phyloP scores from a whole-genome alignment of 2,888 invertebrate genomes.

The Amblyteles armatorius region DNA sequence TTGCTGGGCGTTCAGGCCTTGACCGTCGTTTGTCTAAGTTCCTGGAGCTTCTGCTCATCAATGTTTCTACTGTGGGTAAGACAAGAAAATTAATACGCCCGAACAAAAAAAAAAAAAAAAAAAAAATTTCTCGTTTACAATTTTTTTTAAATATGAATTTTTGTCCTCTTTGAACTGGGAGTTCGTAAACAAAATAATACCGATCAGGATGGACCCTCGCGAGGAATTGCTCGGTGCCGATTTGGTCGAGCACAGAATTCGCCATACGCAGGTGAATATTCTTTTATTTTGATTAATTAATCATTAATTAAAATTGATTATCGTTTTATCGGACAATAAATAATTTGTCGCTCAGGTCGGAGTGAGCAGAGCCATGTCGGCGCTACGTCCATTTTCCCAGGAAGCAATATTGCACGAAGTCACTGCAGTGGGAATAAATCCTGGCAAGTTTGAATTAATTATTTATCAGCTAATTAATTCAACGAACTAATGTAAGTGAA shows the following conservation, averaged over 20 bases:
- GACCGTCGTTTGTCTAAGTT: slow-evolving; percentile 89
- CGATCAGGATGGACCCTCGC: slow-evolving; percentile 94
- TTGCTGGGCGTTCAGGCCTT: slow-evolving; percentile 93
- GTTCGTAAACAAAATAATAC: slow-evolving; percentile 90
- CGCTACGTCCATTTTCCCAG: slow-evolving; percentile 88
- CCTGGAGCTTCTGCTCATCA: slow-evolving; percentile 92
- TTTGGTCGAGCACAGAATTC: slow-evolving; percentile 93
- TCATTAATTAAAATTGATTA: slow-evolving; percentile 5
- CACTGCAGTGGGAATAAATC: slow-evolving; percentile 89
- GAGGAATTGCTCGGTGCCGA: slow-evolving; percentile 96
- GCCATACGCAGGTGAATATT: slow-evolving; percentile 88
- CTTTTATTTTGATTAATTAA: neutral
- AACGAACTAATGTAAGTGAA: neutral
- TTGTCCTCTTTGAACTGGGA: slow-evolving; percentile 71
- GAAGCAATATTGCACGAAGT: slow-evolving; percentile 85
- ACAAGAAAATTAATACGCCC: neutral
- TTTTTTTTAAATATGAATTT: slow-evolving; percentile 29
- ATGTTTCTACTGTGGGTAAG: slow-evolving; percentile 90
- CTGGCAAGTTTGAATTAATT: slow-evolving; percentile 86
- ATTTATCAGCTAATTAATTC: neutral
- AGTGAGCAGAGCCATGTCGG: slow-evolving; percentile 91
- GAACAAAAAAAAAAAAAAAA: slow-evolving; percentile 7
- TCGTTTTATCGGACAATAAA: neutral
- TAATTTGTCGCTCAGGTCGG: slow-evolving; percentile 85
- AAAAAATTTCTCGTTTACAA: slow-evolving; percentile 1